Evolutionary conservation across 2,797 vertebrate genomes (phyloP), one percentile per base, ranked within the genome.

Genomic region (Gorsachius magnificus): DNA sequence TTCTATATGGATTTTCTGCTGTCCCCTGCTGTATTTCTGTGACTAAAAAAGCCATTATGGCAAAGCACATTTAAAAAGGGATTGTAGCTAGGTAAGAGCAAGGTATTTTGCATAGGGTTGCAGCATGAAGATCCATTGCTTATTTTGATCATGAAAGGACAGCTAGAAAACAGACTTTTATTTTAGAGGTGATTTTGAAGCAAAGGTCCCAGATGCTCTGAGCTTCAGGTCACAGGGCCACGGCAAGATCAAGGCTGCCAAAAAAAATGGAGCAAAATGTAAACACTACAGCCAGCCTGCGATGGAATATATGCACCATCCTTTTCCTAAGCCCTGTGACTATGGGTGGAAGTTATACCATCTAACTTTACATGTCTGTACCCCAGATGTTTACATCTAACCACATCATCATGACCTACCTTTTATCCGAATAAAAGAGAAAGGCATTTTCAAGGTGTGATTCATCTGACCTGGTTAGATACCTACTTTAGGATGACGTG

Each of bases 1-100:
- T 90, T 95, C 46, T 92, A 93, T 87, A 91, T 91, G 87, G 82
- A 95, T 94, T 96, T 89, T 96, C 78, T 93, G n/a, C 80, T 94
- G 46, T 81, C 90, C 33, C 26, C 70, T 45, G 66, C 26, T 90
- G 83, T 83, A 93, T 79, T 80, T 80, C 91, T 82, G 76, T 88
- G 76, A 63, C 82, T 77, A 86, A 91, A 97, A 92, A 71, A 90
- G 43, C 19, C 70, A 78, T 94, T 86, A 61, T 26, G 38, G 41
- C 18, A 10, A 93, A 46, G 35, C 21, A 80, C 48, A 54, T 64
- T 86, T 85, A 84, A 87, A 91, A 96, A 60, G 19, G 21, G 6
- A 65, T 95, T 91, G 46, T 72, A 86, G 29, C 63, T 84, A 76
- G 70, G 31, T 75, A 95, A 87, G 36, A 74, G 35, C 43, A 84